These are phyloP conservation scores for Neocrepidodera transversa DNA, from an alignment of 2,888 invertebrate species.

Conservation along the genomic window DNA sequence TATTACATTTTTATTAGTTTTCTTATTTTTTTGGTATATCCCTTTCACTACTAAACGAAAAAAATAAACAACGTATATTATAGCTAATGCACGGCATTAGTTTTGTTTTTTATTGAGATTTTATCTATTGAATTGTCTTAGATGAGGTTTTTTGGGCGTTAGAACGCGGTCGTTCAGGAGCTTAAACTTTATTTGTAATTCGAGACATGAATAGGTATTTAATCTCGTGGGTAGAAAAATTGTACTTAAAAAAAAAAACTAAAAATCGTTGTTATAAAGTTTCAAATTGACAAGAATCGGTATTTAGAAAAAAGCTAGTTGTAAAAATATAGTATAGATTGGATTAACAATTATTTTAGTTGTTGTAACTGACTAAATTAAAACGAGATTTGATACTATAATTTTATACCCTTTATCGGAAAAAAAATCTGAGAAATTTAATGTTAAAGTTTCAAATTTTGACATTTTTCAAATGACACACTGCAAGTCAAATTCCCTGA, in stretches of 20 bases:
- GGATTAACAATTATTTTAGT: too few relatives aligned
- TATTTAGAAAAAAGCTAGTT: too few relatives aligned
- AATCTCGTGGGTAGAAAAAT: constrained; percentile 7
- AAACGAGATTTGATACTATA: too few relatives aligned
- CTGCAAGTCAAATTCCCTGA: too few relatives aligned
- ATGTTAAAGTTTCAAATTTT: too few relatives aligned
- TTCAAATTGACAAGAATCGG: background rate
- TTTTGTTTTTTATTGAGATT: constrained; percentile 40
- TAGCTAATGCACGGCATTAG: constrained; percentile 39
- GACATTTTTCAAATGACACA: too few relatives aligned
- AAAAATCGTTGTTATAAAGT: constrained; percentile 2
- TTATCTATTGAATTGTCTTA: constrained; percentile 39
- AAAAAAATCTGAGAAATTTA: too few relatives aligned
- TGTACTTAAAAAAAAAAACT: background rate
- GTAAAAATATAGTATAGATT: too few relatives aligned
- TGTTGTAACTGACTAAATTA: too few relatives aligned
- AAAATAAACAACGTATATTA: constrained; percentile 29
- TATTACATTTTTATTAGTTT: too few relatives aligned
- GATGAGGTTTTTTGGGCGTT: constrained; percentile 10
- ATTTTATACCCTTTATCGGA: too few relatives aligned
- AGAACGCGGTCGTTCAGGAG: constrained; percentile 17
- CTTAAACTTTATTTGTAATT: constrained; percentile 20
- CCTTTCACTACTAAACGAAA: background rate
- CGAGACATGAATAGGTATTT: constrained; percentile 24
- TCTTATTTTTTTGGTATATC: background rate